Evolutionary conservation across 2,113 vertebrate genomes (phyloP), one percentile per base, ranked within the genome.

Genomic region (Xenopus tropicalis): DNA sequence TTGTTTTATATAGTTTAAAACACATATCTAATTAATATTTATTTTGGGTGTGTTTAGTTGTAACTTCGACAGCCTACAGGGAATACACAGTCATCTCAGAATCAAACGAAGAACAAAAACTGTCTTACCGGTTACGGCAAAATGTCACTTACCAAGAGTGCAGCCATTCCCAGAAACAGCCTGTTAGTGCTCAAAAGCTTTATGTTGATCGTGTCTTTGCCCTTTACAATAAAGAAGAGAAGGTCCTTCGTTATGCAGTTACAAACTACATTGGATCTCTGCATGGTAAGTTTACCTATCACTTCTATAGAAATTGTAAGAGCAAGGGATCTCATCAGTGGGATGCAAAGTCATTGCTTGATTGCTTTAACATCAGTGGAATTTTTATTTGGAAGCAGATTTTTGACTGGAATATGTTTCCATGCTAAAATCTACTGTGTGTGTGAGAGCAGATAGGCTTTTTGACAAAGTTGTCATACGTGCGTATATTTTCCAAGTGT

Each of bases 171-270:
- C 87, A 48, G 14, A 72, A 17, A 0, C 61, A 29, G 4, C 0
- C 16, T 22, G 88, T 81, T 0, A 64, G 85, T 54, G 82, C 82
- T 1, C 91, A 93, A 86, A 91, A 83, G 82, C 91, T 99, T 52
- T 86, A 69, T 0, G 92, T 95, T 80, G 87, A 91, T 3, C 89
- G 90, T 0, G 86, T 94, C 78, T 95, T 97, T 42, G 84, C 93
- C 51, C 89, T 97, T 83, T 98, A 96, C 1, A 90, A 90, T 0
- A 72, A 83, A 43, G 93, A 93, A 10, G 97, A 98, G 81, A 86
- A 82, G 0, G 91, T 90, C 73, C 91, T 98, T 68, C 89, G 95
- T 81, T 99, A 94, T 1, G 96, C 96, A 44, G 83, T 96, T 71
- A 93, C 94, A n/a, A 94, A 93, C 87, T 94, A 93, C 51, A 80